A percentile compares a stretch with the other conserved stretches of the same genome.
phyloP scores from a whole-genome alignment of 2,113 vertebrate genomes.

The Siniperca chuatsi region DNA sequence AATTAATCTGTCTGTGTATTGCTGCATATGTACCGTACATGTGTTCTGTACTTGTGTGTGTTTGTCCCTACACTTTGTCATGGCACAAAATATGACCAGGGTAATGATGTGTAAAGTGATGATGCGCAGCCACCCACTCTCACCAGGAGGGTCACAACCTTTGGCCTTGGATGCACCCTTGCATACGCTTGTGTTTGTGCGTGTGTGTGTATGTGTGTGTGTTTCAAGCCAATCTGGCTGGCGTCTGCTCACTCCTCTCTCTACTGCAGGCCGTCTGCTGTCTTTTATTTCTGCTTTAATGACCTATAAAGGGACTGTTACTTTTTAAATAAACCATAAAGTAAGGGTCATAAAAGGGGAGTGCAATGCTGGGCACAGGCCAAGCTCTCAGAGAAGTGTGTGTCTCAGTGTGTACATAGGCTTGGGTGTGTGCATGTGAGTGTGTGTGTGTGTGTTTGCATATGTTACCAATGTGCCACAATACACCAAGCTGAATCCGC shows the following conservation, averaged over 20 bases:
- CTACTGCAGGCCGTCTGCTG: constrained; percentile 76
- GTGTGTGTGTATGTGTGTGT: constrained; percentile 29
- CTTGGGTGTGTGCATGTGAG: constrained; percentile 58
- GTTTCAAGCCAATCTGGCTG: constrained; percentile 70
- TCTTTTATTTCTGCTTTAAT: constrained; percentile 85
- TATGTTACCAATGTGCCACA: constrained; percentile 66
- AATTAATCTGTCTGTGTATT: constrained; percentile 19
- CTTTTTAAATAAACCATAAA: constrained; percentile 89
- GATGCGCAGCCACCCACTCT: constrained; percentile 46
- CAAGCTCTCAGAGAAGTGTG: constrained; percentile 70
- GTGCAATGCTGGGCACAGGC: constrained; percentile 78
- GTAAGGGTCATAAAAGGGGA: constrained; percentile 82
- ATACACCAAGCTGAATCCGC: constrained; percentile 34
- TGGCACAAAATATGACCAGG: constrained; percentile 8
- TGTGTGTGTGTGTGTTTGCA: constrained; percentile 82
- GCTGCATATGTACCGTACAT: neutral
- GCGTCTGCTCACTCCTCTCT: constrained; percentile 75
- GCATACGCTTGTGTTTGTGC: constrained; percentile 27
- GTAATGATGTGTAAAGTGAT: constrained; percentile 60
- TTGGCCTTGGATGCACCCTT: constrained; percentile 68
- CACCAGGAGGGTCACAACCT: constrained; percentile 63
- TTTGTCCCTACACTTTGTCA: constrained; percentile 9
- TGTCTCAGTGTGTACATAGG: constrained; percentile 34
- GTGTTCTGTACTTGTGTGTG: neutral
- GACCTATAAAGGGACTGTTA: constrained; percentile 86